Evolutionary conservation across 1,140 invertebrate genomes (phyloP), one percentile per base, ranked within the genome.

Genomic region (Atta cephalotes): DNA sequence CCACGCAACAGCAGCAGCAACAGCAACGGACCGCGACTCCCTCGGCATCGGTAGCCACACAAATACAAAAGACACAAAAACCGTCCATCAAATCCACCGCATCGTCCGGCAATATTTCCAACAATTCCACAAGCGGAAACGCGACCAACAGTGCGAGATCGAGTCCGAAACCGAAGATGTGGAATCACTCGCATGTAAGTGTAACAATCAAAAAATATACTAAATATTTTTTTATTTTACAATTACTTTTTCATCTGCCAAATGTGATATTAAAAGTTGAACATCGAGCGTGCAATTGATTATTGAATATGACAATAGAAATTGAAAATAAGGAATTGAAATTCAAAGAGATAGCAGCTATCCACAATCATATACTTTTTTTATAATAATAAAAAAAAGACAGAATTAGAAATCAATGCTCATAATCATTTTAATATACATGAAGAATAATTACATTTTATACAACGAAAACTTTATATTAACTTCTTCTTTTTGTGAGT

Each of bases 121-220:
- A 86, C 71, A 93, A 86, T 82, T 90, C 93, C 60, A 92, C 90
- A 77, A 93, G 81, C 72, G 87, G 89, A 60, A 92, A 49, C 45
- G 80, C 62, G 35, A 66, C 89, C 66, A 87, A 68, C 66, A 94
- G 90, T 58, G 90, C 94, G 7, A 93, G 94, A 77, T 93, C 94
- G 62, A 95, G 94, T 87, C 94, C 95, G 0, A 95, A 95, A 28
- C 93, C 94, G 3, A 95, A 95, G 87, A 91, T 94, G 62, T 95
- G 95, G 95, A 95, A 91, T 88, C 94, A 95, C 79, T 88, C 89
- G 2, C 94, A 94, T 91, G 95, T 95, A 76, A 93, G 93, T 92
- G 31, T 12, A 28, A 81, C n/a, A 25, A 45, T 56, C 21, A 4
- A 45, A 45, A 28, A 39, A n/a, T 66, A 21, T 39, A 14, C 0